These are phyloP conservation scores for Acrobasis consociella DNA, from an alignment of 2,888 invertebrate species.

Conservation along the genomic window DNA sequence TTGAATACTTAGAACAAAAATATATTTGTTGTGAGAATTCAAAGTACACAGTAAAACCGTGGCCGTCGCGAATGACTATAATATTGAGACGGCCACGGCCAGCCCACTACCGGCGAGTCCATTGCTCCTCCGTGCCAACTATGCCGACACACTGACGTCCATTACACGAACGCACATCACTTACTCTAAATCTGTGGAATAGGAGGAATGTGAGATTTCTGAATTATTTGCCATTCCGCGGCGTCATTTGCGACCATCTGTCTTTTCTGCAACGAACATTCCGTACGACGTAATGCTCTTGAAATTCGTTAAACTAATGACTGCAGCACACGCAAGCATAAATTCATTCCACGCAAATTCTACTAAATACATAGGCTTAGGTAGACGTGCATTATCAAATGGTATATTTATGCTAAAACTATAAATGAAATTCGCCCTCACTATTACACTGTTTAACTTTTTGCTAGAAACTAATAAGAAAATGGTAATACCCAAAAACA, in stretches of 20 bases:
- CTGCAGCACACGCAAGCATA: too few relatives aligned
- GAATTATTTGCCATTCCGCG: conserved; percentile 9
- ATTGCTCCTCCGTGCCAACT: conserved; percentile 31
- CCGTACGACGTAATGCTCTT: background rate
- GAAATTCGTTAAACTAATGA: background rate
- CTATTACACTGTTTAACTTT: background rate
- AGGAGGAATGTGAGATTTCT: background rate
- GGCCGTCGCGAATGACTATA: background rate
- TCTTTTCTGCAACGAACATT: background rate
- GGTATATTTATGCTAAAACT: too few relatives aligned
- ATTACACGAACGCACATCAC: conserved; percentile 7
- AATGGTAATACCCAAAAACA: background rate
- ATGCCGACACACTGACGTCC: conserved; percentile 22
- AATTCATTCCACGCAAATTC: too few relatives aligned
- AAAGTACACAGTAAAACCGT: background rate
- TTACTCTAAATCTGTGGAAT: conserved; percentile 5
- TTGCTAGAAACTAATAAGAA: background rate
- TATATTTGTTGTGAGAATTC: background rate
- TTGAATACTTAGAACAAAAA: too few relatives aligned
- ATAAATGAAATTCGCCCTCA: too few relatives aligned
- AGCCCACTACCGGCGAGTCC: conserved; percentile 20
- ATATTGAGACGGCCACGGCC: conserved; percentile 12
- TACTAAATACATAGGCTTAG: too few relatives aligned
- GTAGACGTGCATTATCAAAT: too few relatives aligned
- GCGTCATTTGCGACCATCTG: background rate